Evolutionary conservation across 2,113 vertebrate species (phyloP).

Genomic region (Ciconia stormi): DNA sequence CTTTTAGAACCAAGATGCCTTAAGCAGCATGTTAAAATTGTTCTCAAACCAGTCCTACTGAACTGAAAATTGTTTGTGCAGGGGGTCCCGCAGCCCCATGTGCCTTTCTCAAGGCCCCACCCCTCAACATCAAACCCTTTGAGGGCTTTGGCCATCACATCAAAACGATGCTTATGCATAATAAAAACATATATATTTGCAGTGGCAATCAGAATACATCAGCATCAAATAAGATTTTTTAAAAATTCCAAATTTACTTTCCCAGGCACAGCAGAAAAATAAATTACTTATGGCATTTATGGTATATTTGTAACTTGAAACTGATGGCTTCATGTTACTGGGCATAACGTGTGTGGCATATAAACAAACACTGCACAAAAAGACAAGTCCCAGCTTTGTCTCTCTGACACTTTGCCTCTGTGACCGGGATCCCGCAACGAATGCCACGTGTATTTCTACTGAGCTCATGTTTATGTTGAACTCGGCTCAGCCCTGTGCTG

Average conservation of each 20-base stretch:
- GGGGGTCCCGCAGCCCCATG: background rate
- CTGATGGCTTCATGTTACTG: slow-evolving; percentile 15
- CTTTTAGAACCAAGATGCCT: background rate
- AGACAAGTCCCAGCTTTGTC: slow-evolving; percentile 53
- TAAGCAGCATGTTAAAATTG: background rate
- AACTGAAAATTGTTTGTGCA: background rate
- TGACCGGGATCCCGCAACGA: background rate
- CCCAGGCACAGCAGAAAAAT: background rate
- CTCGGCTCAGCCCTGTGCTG: background rate
- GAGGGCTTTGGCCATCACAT: background rate
- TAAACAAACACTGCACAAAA: slow-evolving; percentile 30
- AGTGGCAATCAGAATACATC: slow-evolving; percentile 6
- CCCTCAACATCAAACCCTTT: background rate
- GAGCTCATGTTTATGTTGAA: background rate
- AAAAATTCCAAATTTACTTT: background rate
- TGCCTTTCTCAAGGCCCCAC: background rate
- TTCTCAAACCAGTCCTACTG: background rate
- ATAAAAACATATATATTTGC: background rate
- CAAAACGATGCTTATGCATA: background rate
- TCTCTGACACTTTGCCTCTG: slow-evolving; percentile 30
- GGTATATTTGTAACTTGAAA: slow-evolving; percentile 49
- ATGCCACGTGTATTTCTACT: slow-evolving; percentile 2
- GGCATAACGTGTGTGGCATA: background rate
- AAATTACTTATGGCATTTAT: slow-evolving; percentile 41
- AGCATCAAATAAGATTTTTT: background rate